Conservation (phyloP, 2,797 vertebrate genomes). For the Fringilla coelebs region DNA sequence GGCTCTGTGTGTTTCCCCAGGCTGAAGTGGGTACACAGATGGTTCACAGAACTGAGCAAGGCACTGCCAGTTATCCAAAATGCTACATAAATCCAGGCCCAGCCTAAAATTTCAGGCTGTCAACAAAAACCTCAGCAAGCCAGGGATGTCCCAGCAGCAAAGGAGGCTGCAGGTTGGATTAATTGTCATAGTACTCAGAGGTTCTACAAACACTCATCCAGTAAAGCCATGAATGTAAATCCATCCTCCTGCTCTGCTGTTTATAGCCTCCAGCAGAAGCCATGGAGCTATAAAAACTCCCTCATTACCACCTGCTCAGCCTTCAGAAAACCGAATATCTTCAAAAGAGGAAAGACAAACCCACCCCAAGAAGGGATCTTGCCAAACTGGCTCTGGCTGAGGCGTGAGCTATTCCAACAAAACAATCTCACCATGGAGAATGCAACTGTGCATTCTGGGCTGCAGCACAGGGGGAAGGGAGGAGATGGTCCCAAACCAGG, state of each 20-base stretch:
- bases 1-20: neutral
- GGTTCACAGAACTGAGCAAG: neutral
- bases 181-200: neutral
- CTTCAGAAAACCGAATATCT: neutral
- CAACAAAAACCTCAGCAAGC: neutral
- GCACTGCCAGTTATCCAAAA: neutral
- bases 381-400: neutral
- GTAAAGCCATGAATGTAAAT: neutral
- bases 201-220: neutral
- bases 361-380: neutral
- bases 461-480: neutral
- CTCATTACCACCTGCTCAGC: constrained; percentile 35
- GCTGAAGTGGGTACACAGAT: neutral
- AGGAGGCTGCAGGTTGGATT: neutral
- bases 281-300: neutral
- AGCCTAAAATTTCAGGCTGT: neutral
- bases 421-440: neutral
- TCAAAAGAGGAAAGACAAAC: neutral
- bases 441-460: neutral
- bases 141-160: neutral
- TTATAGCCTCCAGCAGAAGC: neutral
- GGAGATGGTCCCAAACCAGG: neutral
- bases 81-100: neutral
- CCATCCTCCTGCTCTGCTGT: neutral
- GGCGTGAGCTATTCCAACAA: neutral